Evolutionary conservation across 2,888 invertebrate genomes (phyloP), one percentile per base, ranked within the genome.

Genomic region (Acanthosoma haemorrhoidale): DNA sequence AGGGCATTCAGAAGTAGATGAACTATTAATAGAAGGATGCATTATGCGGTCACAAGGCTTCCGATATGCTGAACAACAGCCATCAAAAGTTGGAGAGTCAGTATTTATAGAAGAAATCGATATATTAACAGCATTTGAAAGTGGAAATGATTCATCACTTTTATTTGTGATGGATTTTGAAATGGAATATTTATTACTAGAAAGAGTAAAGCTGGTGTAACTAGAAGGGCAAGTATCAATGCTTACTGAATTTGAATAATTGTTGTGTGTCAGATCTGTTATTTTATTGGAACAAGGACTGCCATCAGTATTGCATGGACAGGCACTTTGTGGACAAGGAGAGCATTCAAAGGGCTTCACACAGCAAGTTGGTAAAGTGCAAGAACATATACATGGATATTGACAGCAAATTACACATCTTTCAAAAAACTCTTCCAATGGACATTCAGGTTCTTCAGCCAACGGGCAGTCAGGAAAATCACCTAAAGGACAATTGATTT

Each of bases 391-490:
- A 31, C 16, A 36, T 25, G n/a, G 57, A 34, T 16, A 68, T 15
- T 31, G 16, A 29, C 32, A 25, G 15, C 15, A 4, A 16, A 31
- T 13, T 9, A 32, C 15, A 29, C 60, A 36, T 21, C 60, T 60
- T 2, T 60, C 13, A 5, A 51, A 13, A 11, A 61, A 69, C n/a
- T 36, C 57, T 38, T 16, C 39, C 4, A 70, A 29, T 57, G 70
- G 70, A 41, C 70, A 70, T 3, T 39, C 36, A 32, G 68, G 68
- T 38, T 68, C 58, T 39, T 58, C 31, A 8, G 68, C 34, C 15
- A 68, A 16, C 4, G 58, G 36, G 36, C 68, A 58, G 8, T 34
- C 29, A 9, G 59, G 32, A 29, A 38, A 5, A 21, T 36, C 38
- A 29, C 11, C 16, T 25, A 32, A n/a, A 15, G 21, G 68, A 16